phyloP scores from a whole-genome alignment of 2,113 vertebrate genomes.

The Bos taurus region DNA sequence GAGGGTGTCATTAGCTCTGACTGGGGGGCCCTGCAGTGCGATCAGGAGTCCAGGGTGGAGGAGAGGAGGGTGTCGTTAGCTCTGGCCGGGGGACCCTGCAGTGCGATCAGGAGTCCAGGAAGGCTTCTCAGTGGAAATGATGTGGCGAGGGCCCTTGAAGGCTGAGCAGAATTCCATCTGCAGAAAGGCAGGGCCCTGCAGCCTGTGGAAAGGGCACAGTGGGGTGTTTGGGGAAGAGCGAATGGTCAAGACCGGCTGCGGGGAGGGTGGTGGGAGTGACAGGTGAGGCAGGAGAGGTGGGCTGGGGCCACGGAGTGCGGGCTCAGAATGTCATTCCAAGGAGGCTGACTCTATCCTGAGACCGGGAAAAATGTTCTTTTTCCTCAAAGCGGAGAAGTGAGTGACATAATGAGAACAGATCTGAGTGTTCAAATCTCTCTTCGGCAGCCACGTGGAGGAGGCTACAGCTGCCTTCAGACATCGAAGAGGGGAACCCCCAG shows the following conservation, averaged over 20 bases:
- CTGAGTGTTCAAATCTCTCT: background rate
- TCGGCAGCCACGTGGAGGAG: background rate
- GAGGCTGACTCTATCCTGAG: background rate
- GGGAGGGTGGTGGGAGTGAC: background rate
- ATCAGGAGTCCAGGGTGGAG: too few species aligned
- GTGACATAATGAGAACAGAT: conserved; percentile 52
- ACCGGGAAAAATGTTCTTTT: background rate
- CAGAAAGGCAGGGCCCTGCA: background rate
- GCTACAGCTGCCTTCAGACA: background rate
- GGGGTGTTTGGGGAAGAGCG: background rate
- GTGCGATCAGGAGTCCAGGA: background rate
- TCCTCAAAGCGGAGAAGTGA: background rate
- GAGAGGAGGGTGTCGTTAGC: background rate
- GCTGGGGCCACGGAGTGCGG: rapidly evolving
- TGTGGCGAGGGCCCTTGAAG: background rate
- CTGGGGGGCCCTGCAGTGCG: background rate
- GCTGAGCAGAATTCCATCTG: background rate
- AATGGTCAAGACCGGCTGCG: background rate
- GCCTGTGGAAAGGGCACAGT: background rate
- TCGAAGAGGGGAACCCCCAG: background rate
- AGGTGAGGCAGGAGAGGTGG: background rate
- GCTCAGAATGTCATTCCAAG: background rate
- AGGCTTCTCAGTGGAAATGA: background rate
- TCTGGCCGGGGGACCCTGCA: too few species aligned
- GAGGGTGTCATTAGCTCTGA: too few species aligned